Conservation (phyloP, 1,140 invertebrate genomes). For the Drosophila malerkotliana region DNA sequence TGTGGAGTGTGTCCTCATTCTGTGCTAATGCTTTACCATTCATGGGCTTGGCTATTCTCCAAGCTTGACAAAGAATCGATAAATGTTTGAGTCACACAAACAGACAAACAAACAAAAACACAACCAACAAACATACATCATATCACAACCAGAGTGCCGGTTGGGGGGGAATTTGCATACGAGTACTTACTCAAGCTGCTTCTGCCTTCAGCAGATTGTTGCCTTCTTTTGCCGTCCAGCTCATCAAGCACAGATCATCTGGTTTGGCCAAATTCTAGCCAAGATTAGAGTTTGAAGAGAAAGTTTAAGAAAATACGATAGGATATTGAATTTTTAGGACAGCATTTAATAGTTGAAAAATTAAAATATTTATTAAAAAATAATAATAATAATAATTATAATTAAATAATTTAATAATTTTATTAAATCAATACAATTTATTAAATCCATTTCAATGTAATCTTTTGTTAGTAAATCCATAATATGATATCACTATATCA, state of each 20-base stretch:
- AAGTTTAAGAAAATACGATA: no score
- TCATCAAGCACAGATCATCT: neutral
- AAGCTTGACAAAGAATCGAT: conserved; percentile 22
- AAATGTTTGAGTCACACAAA: conserved; percentile 13
- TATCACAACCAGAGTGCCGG: neutral
- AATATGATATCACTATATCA: no score
- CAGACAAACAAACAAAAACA: conserved; percentile 7
- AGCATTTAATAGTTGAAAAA: no score
- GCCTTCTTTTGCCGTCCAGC: neutral
- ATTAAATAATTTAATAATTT: no score
- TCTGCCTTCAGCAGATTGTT: conserved; percentile 6
- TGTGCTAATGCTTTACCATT: neutral
- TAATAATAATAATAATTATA: no score
- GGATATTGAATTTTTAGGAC: no score
- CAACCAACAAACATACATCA: conserved; percentile 1
- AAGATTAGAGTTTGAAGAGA: neutral
- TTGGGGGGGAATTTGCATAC: conserved; percentile 3
- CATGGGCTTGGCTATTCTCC: neutral
- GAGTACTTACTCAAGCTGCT: conserved; percentile 1
- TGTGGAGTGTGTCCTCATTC: no score
- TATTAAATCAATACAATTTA: no score
- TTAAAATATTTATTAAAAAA: no score
- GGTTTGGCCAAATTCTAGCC: neutral
- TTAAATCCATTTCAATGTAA: no score
- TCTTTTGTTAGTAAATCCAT: neutral